These are phyloP conservation scores for Leptosomus discolor DNA, from an alignment of 2,113 vertebrate genomes.

Conservation along the genomic window DNA sequence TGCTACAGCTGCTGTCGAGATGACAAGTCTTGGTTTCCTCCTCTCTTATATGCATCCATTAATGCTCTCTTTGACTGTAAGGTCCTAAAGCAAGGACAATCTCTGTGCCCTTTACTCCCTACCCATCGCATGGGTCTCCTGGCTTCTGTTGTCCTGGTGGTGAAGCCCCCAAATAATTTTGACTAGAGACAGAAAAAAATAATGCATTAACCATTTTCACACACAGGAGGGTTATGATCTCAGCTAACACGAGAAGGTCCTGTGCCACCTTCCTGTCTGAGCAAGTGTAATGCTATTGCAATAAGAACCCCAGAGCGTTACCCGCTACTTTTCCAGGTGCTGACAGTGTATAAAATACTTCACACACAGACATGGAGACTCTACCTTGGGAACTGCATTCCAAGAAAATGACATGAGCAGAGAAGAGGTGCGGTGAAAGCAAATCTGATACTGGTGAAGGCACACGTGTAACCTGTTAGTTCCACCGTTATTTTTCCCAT, in stretches of 20 bases:
- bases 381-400: background rate
- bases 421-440: background rate
- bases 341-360: background rate
- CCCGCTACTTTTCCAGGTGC: background rate
- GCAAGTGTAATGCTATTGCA: background rate
- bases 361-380: background rate
- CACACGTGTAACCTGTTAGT: background rate
- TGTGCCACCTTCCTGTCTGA: background rate
- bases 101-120: background rate
- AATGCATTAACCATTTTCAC: background rate
- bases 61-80: background rate
- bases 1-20: background rate
- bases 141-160: background rate
- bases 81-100: background rate
- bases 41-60: background rate
- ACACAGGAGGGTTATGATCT: background rate
- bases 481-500: background rate
- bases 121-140: background rate
- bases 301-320: background rate
- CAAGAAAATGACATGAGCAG: background rate
- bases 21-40: background rate
- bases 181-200: background rate
- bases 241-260: accelerated
- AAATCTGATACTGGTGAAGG: background rate
- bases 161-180: background rate